A percentile compares a stretch with the other conserved stretches of the same genome.
Conservation (phyloP, 2,797 vertebrate genomes). For the Naso thynnoides region DNA sequence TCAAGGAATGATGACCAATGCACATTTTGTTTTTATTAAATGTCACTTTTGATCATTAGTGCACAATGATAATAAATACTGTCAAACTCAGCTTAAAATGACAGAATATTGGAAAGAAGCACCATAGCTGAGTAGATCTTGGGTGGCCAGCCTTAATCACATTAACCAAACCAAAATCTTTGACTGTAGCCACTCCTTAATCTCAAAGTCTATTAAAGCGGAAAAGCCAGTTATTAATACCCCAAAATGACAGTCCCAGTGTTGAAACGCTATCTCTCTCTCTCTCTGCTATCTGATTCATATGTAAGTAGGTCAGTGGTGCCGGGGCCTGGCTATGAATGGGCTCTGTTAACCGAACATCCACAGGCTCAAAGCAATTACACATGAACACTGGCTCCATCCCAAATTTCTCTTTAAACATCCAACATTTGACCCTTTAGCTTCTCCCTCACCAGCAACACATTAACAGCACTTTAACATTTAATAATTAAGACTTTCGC, state of each 20-base stretch:
- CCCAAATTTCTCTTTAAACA: slow-evolving; percentile 58
- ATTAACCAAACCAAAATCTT: slow-evolving; percentile 55
- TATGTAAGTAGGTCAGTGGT: slow-evolving; percentile 83
- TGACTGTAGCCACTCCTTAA: slow-evolving; percentile 45
- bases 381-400: slow-evolving; percentile 50
- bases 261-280: slow-evolving; percentile 60
- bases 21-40: not conserved
- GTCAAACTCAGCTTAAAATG: not conserved
- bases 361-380: slow-evolving; percentile 78
- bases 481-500: slow-evolving; percentile 11
- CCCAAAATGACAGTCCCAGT: slow-evolving; percentile 53
- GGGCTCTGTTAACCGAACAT: slow-evolving; percentile 63
- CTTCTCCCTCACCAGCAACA: slow-evolving; percentile 21
- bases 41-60: no score
- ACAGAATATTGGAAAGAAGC: slow-evolving; percentile 8
- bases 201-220: slow-evolving; percentile 61
- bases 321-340: slow-evolving; percentile 68
- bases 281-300: slow-evolving; percentile 72
- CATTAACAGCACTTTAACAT: slow-evolving; percentile 31
- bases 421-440: slow-evolving; percentile 40
- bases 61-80: not conserved
- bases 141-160: slow-evolving; percentile 55
- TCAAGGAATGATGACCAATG: not conserved
- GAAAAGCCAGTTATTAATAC: slow-evolving; percentile 64
- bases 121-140: slow-evolving; percentile 17